phyloP scores from a whole-genome alignment of 2,113 vertebrate genomes.

The Pungitius pungitius region DNA sequence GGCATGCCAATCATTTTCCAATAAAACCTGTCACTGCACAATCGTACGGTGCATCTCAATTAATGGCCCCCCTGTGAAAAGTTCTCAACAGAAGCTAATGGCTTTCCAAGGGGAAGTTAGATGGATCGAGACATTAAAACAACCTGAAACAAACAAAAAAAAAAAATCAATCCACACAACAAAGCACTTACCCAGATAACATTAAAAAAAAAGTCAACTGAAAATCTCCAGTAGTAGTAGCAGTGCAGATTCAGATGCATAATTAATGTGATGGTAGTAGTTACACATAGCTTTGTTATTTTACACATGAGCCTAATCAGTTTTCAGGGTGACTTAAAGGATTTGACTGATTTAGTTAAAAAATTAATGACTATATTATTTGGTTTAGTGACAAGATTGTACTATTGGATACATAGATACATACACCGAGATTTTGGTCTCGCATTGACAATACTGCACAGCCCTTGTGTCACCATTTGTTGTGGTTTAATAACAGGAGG shows the following conservation, averaged over 20 bases:
- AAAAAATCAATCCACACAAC: not conserved
- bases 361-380: not conserved
- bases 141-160: not conserved
- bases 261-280: not conserved
- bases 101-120: constrained; percentile 11
- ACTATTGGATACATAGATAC: not conserved
- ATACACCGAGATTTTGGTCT: not conserved
- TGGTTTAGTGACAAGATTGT: not conserved
- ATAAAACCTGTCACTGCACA: constrained; percentile 38
- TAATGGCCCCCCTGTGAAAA: constrained; percentile 32
- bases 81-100: constrained; percentile 26
- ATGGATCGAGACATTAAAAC: not conserved
- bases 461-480: not conserved
- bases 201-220: not conserved
- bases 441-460: not conserved
- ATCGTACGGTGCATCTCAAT: constrained; percentile 26
- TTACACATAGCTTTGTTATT: not conserved
- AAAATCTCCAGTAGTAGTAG: not conserved
- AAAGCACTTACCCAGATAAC: not conserved
- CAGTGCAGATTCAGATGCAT: not conserved
- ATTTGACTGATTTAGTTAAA: not conserved
- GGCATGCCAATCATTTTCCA: constrained; percentile 43
- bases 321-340: not conserved
- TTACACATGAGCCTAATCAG: not conserved
- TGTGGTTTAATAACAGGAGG: constrained; percentile 5